Evolutionary conservation across 2,888 invertebrate genomes (phyloP), one percentile per base, ranked within the genome.

Genomic region (Branchinecta sandiegonensis): DNA sequence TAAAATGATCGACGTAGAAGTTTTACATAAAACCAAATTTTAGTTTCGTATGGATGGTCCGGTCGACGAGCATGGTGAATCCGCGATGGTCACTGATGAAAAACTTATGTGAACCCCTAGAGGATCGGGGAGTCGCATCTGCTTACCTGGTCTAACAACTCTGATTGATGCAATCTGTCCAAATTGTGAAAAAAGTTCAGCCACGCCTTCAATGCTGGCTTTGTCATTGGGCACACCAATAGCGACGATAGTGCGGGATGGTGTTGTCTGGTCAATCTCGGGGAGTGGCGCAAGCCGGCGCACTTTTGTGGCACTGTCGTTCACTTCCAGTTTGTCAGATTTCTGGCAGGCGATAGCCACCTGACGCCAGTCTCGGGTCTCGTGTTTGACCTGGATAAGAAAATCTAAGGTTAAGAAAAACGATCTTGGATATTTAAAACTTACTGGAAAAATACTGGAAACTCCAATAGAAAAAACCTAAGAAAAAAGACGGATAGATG

Each of bases 321-420:
- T 95, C 67, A 96, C 87, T 79, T 93, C 89, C 72, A 95, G 81
- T 74, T 87, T 87, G 17, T 83, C 85, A 4, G 85, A 85, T 56
- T 85, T 82, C 73, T 85, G 83, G 72, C 95, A 80, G 48, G 94
- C 90, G 75, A 88, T 86, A 1, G 94, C 93, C 11, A 95, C 94
- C 37, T 90, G 89, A 72, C 92, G 83, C 90, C 94, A 95, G 77
- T 95, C 94, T 76, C 92, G 90, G 13, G 94, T 92, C 70, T 95
- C 80, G 75, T 93, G 91, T 75, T 95, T 94, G 65, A 96, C 93
- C 73, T 79, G 17, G 46, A 48, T 23, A 50, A 17, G 48, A 46
- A 13, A 37, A 46, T 47, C 37, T 65, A 47, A 23, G 37, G 14
- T n/a, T 48, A n/a, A 68, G 47, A n/a, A 13, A 4, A 67, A 64